Conservation (phyloP, 92 coral and sea anemone genomes). For the Epizoanthus illoricatus region DNA sequence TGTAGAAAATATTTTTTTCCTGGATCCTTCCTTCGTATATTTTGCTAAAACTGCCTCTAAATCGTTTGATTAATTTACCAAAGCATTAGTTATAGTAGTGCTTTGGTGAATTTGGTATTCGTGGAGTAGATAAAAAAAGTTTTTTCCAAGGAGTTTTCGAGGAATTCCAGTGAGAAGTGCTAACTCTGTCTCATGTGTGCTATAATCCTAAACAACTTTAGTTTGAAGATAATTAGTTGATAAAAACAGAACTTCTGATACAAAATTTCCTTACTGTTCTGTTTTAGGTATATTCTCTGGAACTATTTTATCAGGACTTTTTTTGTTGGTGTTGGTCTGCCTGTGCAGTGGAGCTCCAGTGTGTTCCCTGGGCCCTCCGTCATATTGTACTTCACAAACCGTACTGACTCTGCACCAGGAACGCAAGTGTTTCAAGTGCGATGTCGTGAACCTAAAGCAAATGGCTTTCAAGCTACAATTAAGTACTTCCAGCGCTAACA, state of each 20-base stretch:
- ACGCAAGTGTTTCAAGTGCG: too few species aligned
- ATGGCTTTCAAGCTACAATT: background rate
- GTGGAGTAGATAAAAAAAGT: too few species aligned
- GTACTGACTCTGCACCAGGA: conserved; percentile 6
- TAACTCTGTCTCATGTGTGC: too few species aligned
- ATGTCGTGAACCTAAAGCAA: background rate
- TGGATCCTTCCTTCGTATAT: too few species aligned
- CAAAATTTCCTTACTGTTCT: background rate
- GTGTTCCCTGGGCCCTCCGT: conserved; percentile 24
- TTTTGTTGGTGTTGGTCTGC: conserved; percentile 1
- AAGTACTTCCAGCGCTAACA: background rate
- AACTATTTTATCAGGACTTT: background rate
- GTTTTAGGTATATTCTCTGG: background rate
- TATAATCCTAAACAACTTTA: background rate
- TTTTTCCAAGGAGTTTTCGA: too few species aligned
- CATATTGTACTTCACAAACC: conserved; percentile 13
- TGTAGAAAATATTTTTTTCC: too few species aligned
- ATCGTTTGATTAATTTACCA: too few species aligned
- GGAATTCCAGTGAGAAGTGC: too few species aligned
- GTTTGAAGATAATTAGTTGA: background rate
- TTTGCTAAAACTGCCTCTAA: too few species aligned
- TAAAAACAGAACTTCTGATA: background rate
- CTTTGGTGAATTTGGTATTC: too few species aligned
- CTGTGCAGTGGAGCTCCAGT: conserved; percentile 23
- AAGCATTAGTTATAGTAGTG: too few species aligned